phyloP scores from a whole-genome alignment of 2,888 invertebrate genomes.

The Drosophila affinis region DNA sequence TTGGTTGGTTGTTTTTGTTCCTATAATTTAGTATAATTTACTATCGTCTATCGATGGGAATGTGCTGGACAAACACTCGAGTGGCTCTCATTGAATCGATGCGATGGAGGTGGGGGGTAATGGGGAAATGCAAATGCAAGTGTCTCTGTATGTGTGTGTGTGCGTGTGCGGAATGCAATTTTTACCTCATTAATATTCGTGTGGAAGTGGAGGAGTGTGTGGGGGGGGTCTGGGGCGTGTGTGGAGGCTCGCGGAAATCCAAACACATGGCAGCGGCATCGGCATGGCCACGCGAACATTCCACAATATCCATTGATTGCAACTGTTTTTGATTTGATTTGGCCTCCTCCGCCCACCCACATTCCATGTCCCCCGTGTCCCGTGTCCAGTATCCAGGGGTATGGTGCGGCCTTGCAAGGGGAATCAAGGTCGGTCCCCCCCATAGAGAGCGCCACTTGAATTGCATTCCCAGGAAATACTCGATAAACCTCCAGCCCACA shows the following conservation, averaged over 20 bases:
- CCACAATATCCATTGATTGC: background rate
- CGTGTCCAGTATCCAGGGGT: too few species aligned
- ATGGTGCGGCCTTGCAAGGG: background rate
- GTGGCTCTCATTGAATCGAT: slow-evolving; percentile 23
- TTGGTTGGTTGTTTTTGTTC: background rate
- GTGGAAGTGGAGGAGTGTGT: background rate
- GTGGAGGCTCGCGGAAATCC: background rate
- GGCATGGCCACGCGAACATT: background rate
- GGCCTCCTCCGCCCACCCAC: background rate
- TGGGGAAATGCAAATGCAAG: slow-evolving; percentile 44
- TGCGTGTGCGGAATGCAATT: slow-evolving; percentile 10
- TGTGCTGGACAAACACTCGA: background rate
- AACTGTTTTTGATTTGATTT: background rate
- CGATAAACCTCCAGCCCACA: too few species aligned
- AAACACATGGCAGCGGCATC: background rate
- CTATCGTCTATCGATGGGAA: background rate
- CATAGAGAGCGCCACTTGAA: background rate
- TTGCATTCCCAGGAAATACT: background rate
- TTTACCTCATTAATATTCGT: background rate
- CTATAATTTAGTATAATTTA: background rate
- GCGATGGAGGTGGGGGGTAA: background rate
- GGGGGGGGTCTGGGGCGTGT: too few species aligned
- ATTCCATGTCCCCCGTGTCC: too few species aligned
- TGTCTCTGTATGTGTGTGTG: slow-evolving; percentile 20
- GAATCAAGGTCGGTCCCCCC: background rate